phyloP scores from a whole-genome alignment of 2,888 invertebrate species.

The Eurois occulta region DNA sequence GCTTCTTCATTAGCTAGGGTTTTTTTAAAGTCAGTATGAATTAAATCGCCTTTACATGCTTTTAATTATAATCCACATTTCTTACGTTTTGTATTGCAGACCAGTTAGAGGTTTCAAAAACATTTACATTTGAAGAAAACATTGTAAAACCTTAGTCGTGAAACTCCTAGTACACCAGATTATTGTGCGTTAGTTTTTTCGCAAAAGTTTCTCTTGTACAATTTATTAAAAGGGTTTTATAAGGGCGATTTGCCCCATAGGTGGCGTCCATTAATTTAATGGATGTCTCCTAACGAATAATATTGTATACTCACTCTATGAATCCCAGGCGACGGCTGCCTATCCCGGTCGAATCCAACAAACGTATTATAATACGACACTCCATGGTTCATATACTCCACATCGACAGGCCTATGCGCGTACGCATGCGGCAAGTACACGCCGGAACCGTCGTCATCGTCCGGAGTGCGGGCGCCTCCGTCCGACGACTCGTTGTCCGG shows the following conservation, averaged over 20 bases:
- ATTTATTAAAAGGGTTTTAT: no score
- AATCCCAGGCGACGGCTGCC: slow-evolving; percentile 85
- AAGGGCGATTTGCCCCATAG: no score
- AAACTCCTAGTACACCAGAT: no score
- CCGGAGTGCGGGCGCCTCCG: slow-evolving; percentile 92
- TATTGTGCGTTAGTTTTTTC: no score
- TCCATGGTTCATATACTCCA: slow-evolving; percentile 89
- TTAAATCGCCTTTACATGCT: not conserved
- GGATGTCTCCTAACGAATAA: no score
- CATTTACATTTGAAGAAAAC: no score
- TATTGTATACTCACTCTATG: slow-evolving; percentile 83
- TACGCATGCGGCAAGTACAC: slow-evolving; percentile 93
- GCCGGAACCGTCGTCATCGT: slow-evolving; percentile 92
- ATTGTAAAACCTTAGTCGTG: not conserved
- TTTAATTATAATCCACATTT: no score
- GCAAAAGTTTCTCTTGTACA: no score
- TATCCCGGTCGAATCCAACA: slow-evolving; percentile 90
- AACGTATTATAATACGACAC: slow-evolving; percentile 92
- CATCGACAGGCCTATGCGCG: slow-evolving; percentile 82
- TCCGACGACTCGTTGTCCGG: slow-evolving; percentile 94
- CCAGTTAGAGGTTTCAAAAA: no score
- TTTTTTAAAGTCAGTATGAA: not conserved
- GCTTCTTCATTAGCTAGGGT: not conserved
- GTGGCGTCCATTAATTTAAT: no score
- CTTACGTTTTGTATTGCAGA: no score